These are phyloP conservation scores for Euproctis similis DNA, from an alignment of 2,888 invertebrate species.

Conservation along the genomic window DNA sequence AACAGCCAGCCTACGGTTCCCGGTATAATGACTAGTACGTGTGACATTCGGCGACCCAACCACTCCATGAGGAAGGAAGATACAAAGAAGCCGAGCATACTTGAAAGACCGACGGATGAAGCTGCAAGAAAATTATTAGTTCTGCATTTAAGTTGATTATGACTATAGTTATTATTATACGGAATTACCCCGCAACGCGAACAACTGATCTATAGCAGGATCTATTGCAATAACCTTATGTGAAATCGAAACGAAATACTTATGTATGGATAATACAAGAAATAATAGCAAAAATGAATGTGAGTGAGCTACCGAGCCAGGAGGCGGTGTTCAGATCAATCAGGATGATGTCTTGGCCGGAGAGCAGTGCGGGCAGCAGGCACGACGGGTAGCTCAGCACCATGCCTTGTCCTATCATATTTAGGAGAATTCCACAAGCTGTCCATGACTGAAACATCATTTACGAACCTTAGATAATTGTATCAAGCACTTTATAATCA, in stretches of 20 bases:
- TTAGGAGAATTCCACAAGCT: conserved; percentile 22
- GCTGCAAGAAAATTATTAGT: conserved; percentile 34
- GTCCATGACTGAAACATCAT: conserved; percentile 6
- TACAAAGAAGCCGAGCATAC: conserved; percentile 33
- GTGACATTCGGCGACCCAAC: conserved; percentile 27
- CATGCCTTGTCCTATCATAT: conserved; percentile 33
- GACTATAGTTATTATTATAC: too few species aligned
- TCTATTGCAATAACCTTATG: too few species aligned
- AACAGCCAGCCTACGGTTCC: conserved; percentile 27
- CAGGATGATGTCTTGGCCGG: conserved; percentile 9
- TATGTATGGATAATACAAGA: too few species aligned
- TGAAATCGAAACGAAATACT: too few species aligned
- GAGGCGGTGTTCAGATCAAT: not conserved
- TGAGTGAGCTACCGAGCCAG: not conserved
- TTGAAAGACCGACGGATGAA: conserved; percentile 32
- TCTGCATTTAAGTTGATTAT: too few species aligned
- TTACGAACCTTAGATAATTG: too few species aligned
- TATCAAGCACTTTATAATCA: too few species aligned
- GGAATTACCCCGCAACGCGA: too few species aligned
- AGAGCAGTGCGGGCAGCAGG: conserved; percentile 66
- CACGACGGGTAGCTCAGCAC: conserved; percentile 69
- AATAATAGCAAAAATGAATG: too few species aligned
- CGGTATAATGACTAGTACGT: conserved; percentile 42
- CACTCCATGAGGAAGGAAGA: conserved; percentile 35
- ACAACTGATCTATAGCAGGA: too few species aligned